A percentile compares a stretch with the other conserved stretches of the same genome.
Evolutionary conservation across 2,888 invertebrate species (phyloP).

Genomic region (Scaptomyza parva): DNA sequence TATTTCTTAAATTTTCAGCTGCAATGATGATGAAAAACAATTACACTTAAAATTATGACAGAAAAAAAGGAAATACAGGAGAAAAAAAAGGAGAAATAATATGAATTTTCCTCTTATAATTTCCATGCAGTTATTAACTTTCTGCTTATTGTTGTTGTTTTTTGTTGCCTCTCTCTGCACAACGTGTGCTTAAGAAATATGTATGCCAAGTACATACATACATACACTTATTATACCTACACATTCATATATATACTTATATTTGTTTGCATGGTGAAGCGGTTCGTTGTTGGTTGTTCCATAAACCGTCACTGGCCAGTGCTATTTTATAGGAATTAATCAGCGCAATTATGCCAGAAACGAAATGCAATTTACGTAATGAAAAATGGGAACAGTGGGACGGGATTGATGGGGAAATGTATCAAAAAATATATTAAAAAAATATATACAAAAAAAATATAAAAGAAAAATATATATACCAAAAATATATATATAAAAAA

Average conservation of each 20-base stretch:
- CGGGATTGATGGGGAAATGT: no score
- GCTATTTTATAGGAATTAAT: slow-evolving; percentile 72
- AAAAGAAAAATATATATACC: no score
- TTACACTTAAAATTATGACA: slow-evolving; percentile 55
- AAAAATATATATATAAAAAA: no score
- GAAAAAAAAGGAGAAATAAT: no score
- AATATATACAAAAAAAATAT: no score
- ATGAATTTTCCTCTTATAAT: slow-evolving; percentile 44
- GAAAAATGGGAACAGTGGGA: slow-evolving; percentile 56
- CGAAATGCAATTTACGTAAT: slow-evolving; percentile 70
- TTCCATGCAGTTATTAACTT: slow-evolving; percentile 56
- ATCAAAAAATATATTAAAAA: no score
- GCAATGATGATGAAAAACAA: slow-evolving; percentile 55
- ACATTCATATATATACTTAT: slow-evolving; percentile 12
- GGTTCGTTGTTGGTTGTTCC: slow-evolving; percentile 19
- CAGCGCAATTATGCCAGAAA: slow-evolving; percentile 68
- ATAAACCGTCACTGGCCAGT: slow-evolving; percentile 27
- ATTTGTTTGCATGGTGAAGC: slow-evolving; percentile 1
- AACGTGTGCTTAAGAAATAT: slow-evolving; percentile 25
- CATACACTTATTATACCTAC: background rate
- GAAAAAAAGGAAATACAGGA: slow-evolving; percentile 28
- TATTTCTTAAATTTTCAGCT: slow-evolving; percentile 35
- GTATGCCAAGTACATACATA: background rate
- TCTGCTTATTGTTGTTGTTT: slow-evolving; percentile 43
- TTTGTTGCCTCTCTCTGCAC: no score